A percentile compares a stretch with the other conserved stretches of the same genome.
These are phyloP conservation scores for Aleiodes leptofemur DNA, from an alignment of 2,888 invertebrate genomes.

Conservation along the genomic window DNA sequence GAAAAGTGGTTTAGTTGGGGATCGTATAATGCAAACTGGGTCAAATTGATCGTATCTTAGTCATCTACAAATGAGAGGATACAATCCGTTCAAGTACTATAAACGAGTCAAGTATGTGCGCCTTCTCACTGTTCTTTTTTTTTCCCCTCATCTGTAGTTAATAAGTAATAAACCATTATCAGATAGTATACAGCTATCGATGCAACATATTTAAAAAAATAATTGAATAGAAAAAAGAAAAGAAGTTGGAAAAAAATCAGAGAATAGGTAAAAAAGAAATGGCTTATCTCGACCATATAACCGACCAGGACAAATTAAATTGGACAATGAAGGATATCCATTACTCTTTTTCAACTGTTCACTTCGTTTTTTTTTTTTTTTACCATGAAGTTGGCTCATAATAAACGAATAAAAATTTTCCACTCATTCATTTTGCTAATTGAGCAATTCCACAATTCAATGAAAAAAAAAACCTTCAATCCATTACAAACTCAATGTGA, in stretches of 20 bases:
- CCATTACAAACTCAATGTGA: no score
- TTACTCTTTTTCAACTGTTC: slow-evolving; percentile 8
- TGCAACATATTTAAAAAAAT: slow-evolving; percentile 1
- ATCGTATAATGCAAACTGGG: slow-evolving; percentile 51
- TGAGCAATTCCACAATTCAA: slow-evolving; percentile 1
- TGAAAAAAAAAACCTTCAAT: background rate
- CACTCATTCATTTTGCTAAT: background rate
- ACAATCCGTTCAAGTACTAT: slow-evolving; percentile 50
- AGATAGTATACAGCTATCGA: slow-evolving; percentile 5
- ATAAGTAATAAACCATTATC: slow-evolving; percentile 16
- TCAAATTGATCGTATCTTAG: slow-evolving; percentile 57
- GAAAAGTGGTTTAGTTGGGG: slow-evolving; percentile 24
- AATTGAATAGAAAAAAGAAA: background rate
- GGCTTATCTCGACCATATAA: slow-evolving; percentile 4
- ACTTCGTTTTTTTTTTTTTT: background rate
- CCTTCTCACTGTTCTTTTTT: background rate
- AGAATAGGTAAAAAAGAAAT: background rate
- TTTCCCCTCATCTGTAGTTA: slow-evolving; percentile 5
- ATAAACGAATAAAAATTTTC: slow-evolving; percentile 17
- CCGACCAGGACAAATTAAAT: slow-evolving; percentile 20
- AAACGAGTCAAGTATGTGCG: slow-evolving; percentile 38
- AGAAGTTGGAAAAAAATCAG: background rate
- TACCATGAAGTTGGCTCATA: background rate
- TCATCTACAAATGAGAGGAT: slow-evolving; percentile 46
- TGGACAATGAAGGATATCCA: slow-evolving; percentile 32